Evolutionary conservation across 2,797 vertebrate genomes (phyloP), one percentile per base, ranked within the genome.

Genomic region (Emydoidea blandingii): DNA sequence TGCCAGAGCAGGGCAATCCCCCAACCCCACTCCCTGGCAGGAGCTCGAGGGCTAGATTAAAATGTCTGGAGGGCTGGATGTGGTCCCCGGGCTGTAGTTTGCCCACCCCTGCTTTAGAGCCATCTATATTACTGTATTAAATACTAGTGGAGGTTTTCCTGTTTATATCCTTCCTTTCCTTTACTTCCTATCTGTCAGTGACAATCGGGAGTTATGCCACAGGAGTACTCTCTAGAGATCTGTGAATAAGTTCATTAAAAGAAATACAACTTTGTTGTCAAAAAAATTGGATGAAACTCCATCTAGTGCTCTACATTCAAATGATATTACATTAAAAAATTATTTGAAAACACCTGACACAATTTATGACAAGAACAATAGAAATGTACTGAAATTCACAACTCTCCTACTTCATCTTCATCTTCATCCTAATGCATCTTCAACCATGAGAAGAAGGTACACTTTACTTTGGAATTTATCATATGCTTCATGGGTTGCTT

Each of bases 381-480:
- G 37, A 14, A 76, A 76, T 27, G 5, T 44, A 29, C 72, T 44
- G 41, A 41, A 76, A 44, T 76, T 15, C 14, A 29, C 25, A 74
- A 27, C 23, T 76, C 47, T 49, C 78, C 47, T 10, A 8, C 52
- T 82, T 85, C 2, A 50, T 50, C 50, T 50, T 50, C 14, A 50
- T 50, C 50, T 50, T 50, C 50, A 50, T 50, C 50, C 50, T 50
- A 41, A 49, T 8, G 2, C 18, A 49, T 18, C 18, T 81, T 79
- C 41, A 72, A 74, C 1, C 72, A 81, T 0, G 0, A 94, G 44
- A 41, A 44, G n/a, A 74, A 83, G 31, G 79, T 16, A 5, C 5
- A 12, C 10, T 87, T 25, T 27, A 15, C 10, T 86, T 21, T 76
- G 72, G 41, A 76, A 44, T 76, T 29, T 41, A 47, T 44, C 41